Base-by-base conservation (phyloP, 2,888 invertebrate species). In the Steinernema scapterisci region DNA sequence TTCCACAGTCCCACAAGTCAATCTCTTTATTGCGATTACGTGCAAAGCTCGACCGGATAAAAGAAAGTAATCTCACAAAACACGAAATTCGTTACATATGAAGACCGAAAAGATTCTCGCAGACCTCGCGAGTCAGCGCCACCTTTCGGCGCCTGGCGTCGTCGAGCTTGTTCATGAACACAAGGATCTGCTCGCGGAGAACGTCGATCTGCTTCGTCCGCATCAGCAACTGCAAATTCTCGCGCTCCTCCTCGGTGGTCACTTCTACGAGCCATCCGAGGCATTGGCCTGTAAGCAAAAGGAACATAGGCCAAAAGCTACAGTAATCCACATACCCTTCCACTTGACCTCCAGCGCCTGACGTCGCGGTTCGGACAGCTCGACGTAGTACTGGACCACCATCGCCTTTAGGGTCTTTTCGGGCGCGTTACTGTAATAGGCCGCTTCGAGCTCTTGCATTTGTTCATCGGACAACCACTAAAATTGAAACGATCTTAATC, bases 231-330 rank as follows among this genome's bases (percentile, higher is more conserved):
- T 63, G 63, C 31, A 63, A 31, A 31, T 63, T 21, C 7, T 63
- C 63, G 63, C 63, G 63, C 72, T 83, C 81, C 48, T 78, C 80
- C 44, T 80, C 77, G 9, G 76, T 78, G 2, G 83, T 81, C 9
- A 81, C 82, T 9, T 80, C 77, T 51, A 81, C 80, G 74, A 83
- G 76, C 83, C 83, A 83, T 11, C 73, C 74, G 74, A 82, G 81
- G 74, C 83, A 83, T 48, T 76, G 63, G 11, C 63, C 63, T 63
- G 16, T 31, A 63, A 63, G 27, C 9, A 13, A 7, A 5, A 48
- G 13, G 6, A 31, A 2, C 7, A n/a, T n/a, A n/a, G n/a, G n/a
- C n/a, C n/a, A n/a, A n/a, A n/a, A 21, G 52, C 19, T 23, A 52
- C 3, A 21, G 52, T 38, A 38, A 38, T 38, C 21, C 63, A 11